Base-by-base conservation (phyloP, 2,797 vertebrate species). In the Syngnathus acus region DNA sequence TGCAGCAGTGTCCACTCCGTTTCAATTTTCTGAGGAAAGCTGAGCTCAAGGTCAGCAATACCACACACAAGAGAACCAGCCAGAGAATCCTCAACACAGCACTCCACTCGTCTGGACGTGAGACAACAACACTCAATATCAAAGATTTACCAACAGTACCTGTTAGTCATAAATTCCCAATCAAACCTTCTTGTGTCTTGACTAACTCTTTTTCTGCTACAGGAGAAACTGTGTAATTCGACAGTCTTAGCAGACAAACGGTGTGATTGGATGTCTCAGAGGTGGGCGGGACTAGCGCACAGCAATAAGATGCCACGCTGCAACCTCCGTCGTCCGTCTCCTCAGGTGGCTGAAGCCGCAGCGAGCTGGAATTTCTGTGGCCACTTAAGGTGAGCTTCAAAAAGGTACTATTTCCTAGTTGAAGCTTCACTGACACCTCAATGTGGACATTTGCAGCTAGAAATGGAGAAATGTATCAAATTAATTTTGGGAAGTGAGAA, bases 51-150 rank as follows among this genome's bases (percentile, higher is more conserved):
- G 83, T 66, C 72, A 94, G 64, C 71, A 94, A 72, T 70, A 93
- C 79, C 48, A 88, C 59, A 47, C 84, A 62, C 72, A 94, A 74
- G 74, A 96, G 88, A 77, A 73, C 58, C 68, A 97, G 75, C 93
- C 93, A 95, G 66, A 86, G 72, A 55, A 87, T 88, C 78, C 86
- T 91, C 63, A 67, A 76, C 43, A 77, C 32, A 75, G 85, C 88
- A 59, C 60, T 73, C 59, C 90, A 89, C 82, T 74, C 91, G 86
- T 85, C 92, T 88, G 77, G 55, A 19, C 21, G 37, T 65, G 9
- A 76, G 19, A 39, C 14, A 51, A 51, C 7, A 51, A 26, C 9
- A 21, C 9, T 38, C 9, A 7, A 54, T 54, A 11, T 23, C 23
- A 16, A 55, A 13, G 13, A 57, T 53, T 23, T 9, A 17, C 47